Evolutionary conservation across 2,888 invertebrate genomes (phyloP), one percentile per base, ranked within the genome.

Genomic region (Pristionchus arcanus): DNA sequence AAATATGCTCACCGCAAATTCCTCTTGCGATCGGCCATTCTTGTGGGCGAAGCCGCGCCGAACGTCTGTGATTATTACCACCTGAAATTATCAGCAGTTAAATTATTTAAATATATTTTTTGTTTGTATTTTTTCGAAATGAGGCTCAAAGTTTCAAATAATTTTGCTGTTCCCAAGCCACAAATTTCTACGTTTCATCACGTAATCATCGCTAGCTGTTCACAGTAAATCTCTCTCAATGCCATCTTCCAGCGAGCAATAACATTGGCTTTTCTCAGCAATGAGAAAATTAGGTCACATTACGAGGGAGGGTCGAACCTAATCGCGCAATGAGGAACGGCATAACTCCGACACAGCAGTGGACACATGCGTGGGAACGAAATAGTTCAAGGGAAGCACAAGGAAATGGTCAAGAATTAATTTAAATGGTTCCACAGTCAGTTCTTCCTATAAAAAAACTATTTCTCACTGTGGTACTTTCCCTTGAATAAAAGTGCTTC

Each of bases 31-130:
- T 34, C 93, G 90, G 1, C 94, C 94, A 89, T 94, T 92, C 37
- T 91, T 91, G 77, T 94, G 93, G 3, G 94, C 94, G 90, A 92
- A 94, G 28, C 94, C 94, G 77, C 94, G 87, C 37, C 94, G 87
- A 34, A 94, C 92, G 87, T 94, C 94, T 71, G 94, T 94, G 84
- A 94, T 93, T 55, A 94, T n/a, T 34, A 55, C 31, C 0, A 89
- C 42, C 66, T 71, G 77, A 59, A n/a, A 74, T 71, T 71, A 34
- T 71, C 28, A 9, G 25, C 15, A n/a, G n/a, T n/a, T n/a, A n/a
- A n/a, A n/a, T n/a, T n/a, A n/a, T n/a, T n/a, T n/a, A n/a, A n/a
- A n/a, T n/a, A n/a, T n/a, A n/a, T n/a, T n/a, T n/a, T 42, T 42
- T 42, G 42, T 42, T 42, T 42, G 42, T 42, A 55, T 21, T 19